Conservation (phyloP, 2,113 vertebrate species). For the Syrmaticus mikado region DNA sequence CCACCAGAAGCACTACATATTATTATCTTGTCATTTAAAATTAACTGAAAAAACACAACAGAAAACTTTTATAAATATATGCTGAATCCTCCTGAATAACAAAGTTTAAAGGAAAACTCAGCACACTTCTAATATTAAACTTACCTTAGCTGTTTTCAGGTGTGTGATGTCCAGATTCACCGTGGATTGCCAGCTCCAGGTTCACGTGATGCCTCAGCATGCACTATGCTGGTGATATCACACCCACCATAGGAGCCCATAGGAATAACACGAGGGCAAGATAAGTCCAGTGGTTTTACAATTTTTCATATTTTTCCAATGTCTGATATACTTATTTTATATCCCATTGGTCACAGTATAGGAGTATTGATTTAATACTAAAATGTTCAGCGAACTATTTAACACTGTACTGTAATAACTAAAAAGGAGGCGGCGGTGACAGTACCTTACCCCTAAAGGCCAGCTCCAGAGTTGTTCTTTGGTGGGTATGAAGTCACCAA, state of each 20-base stretch:
- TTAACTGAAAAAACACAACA: slow-evolving; percentile 8
- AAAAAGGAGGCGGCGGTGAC: slow-evolving; percentile 70
- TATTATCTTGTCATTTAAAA: slow-evolving; percentile 19
- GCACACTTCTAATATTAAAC: slow-evolving; percentile 32
- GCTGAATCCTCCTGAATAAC: slow-evolving; percentile 47
- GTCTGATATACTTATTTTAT: slow-evolving; percentile 44
- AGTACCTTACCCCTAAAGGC: slow-evolving; percentile 65
- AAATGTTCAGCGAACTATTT: slow-evolving; percentile 46
- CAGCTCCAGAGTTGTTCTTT: slow-evolving; percentile 68
- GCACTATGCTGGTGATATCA: slow-evolving; percentile 63
- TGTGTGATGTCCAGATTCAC: slow-evolving; percentile 74
- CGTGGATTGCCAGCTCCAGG: slow-evolving; percentile 70
- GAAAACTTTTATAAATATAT: slow-evolving; percentile 26
- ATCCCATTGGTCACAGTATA: slow-evolving; percentile 28
- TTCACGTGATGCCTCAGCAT: slow-evolving; percentile 62
- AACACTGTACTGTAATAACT: slow-evolving; percentile 55
- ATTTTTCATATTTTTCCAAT: slow-evolving; percentile 13
- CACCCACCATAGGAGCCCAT: slow-evolving; percentile 58
- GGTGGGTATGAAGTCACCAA: slow-evolving; percentile 60
- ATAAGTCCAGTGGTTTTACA: slow-evolving; percentile 37
- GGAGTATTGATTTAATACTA: slow-evolving; percentile 32
- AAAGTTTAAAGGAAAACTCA: slow-evolving; percentile 49
- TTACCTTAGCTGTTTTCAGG: slow-evolving; percentile 70
- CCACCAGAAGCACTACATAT: slow-evolving; percentile 15
- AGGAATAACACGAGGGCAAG: slow-evolving; percentile 53